Evolutionary conservation across 2,113 vertebrate species (phyloP), one percentile per base, ranked within the genome.

Genomic region (Podarcis cretensis): DNA sequence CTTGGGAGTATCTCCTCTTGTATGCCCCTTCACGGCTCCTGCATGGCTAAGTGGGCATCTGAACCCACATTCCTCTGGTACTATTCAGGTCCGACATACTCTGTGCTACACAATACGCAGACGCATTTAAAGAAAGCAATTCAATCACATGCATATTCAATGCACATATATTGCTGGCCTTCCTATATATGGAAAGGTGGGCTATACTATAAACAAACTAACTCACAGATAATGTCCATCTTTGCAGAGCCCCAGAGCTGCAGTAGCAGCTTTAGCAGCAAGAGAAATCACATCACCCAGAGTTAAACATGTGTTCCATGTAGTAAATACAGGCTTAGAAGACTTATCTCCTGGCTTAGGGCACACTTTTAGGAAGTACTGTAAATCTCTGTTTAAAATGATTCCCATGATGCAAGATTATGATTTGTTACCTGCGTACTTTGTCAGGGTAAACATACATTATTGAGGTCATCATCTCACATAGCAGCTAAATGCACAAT

Each of bases 271-370:
- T 86, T 90, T 91, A 90, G 81, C 85, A 87, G 37, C 54, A 90
- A 90, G 89, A 79, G 68, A 91, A 94, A 91, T 93, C 89, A 83
- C 87, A 92, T 91, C 91, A 89, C 84, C 83, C 87, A 84, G 89
- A 59, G 77, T 90, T 86, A 92, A 96, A 88, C 32, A 66, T 73
- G 77, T 92, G 84, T 82, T 90, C 57, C 14, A 37, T 66, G 9
- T 83, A 87, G 90, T 94, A 95, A 95, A 94, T 69, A 90, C 30
- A 93, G 89, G 87, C 93, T 95, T 94, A 80, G 89, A 94, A 90
- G 87, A 90, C 87, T 90, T 92, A 93, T 86, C 88, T 93, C 90
- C 86, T 93, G 80, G 94, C 71, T 92, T 86, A 92, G 59, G 87
- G 80, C 3, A 21, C 0, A 16, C 65, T 91, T 92, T 93, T 85